These are phyloP conservation scores for Drosophila lini DNA, from an alignment of 1,140 invertebrate genomes.

Conservation along the genomic window DNA sequence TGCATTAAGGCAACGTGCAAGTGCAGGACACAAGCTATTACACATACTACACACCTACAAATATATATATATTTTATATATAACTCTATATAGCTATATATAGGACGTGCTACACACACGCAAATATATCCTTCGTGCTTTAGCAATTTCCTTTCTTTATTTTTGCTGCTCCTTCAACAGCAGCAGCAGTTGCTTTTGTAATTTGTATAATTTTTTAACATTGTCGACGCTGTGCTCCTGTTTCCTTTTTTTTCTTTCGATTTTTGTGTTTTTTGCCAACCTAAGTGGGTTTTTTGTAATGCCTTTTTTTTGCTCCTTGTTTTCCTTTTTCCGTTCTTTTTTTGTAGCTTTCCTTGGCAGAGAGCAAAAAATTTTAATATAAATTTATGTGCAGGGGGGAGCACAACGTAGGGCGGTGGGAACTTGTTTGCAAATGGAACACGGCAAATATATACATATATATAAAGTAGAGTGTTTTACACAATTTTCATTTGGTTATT, in stretches of 20 bases:
- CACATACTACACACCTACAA: background rate
- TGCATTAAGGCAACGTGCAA: constrained; percentile 40
- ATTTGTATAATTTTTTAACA: constrained; percentile 80
- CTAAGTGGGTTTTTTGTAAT: constrained; percentile 29
- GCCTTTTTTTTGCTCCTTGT: constrained; percentile 15
- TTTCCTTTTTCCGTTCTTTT: constrained; percentile 24
- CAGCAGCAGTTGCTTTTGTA: constrained; percentile 58
- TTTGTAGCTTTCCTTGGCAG: constrained; percentile 62
- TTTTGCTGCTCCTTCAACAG: constrained; percentile 27
- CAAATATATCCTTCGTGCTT: constrained; percentile 62
- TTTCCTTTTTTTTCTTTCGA: constrained; percentile 6
- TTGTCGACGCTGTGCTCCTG: constrained; percentile 51
- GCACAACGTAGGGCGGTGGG: background rate
- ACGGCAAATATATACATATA: constrained; percentile 12
- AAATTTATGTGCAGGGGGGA: constrained; percentile 65
- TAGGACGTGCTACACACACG: constrained; percentile 10
- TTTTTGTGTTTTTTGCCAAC: constrained; percentile 36
- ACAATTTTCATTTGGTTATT: constrained; percentile 37
- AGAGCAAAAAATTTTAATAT: constrained; percentile 72
- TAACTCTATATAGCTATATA: background rate
- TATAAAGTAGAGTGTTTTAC: constrained; percentile 17
- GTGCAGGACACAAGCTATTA: constrained; percentile 25
- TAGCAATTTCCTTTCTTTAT: constrained; percentile 31
- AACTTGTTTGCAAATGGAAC: constrained; percentile 41
- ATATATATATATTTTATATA: constrained; percentile 3